Base-by-base conservation (phyloP, 1,140 invertebrate species). In the Camponotus vicinus region DNA sequence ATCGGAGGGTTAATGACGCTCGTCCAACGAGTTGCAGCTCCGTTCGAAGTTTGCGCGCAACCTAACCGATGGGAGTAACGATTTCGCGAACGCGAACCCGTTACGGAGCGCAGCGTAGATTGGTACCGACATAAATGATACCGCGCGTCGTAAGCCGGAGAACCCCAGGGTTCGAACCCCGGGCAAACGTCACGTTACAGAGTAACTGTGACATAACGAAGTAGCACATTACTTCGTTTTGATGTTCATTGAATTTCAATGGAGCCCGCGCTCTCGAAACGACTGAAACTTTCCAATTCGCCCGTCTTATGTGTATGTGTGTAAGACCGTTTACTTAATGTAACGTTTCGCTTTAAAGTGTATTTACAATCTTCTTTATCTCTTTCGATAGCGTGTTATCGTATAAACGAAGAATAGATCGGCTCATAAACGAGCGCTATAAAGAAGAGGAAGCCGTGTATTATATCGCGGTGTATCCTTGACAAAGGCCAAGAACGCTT, bases 221-320 rank as follows among this genome's bases (percentile, higher is more conserved):
- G 27, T 75, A 57, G 55, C 55, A 18, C 69, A 40, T 83, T 73
- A 75, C 55, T 83, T 82, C 55, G 70, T 73, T 82, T 37, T 73
- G 55, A 83, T 73, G 69, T 83, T 83, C 69, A 75, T 83, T 37
- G 79, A 83, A 75, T 75, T 83, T 83, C 40, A 83, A 83, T 83
- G 40, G 3, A 40, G 52, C 27, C n/a, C 40, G 21, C 55, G 66
- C n/a, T 8, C 73, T 18, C 32, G 15, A 32, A 2, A 70, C 77
- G 45, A 80, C 64, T 80, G 34, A 69, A 69, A 70, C 42, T 70
- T 67, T 49, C 1, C 64, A 18, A 1, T 9, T 52, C 49, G 11
- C 45, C 13, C 49, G 15, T 18, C 49, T 52, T 40, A 9, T 15
- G 3, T 15, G 45, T 49, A 4, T 15, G 45, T 49, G 13, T 15